phyloP scores from a whole-genome alignment of 2,113 vertebrate genomes.

The Rhodinocichla rosea region DNA sequence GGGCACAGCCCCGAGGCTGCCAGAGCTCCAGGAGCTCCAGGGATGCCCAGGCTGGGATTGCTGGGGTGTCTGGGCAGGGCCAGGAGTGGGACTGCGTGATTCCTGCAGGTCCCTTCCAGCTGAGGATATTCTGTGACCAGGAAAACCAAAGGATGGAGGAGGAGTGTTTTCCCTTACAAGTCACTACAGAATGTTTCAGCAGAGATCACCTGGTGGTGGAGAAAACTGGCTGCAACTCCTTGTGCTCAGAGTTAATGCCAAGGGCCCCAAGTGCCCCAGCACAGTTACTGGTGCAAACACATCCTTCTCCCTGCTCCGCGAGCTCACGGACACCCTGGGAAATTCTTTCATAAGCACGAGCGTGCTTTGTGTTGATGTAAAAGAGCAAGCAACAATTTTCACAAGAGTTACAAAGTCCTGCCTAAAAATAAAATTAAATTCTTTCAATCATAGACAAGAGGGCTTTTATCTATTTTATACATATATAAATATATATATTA shows the following conservation, averaged over 20 bases:
- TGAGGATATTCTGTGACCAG: background rate
- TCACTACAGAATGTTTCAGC: background rate
- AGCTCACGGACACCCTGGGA: background rate
- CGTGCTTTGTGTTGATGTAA: background rate
- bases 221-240: background rate
- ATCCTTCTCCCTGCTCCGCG: background rate
- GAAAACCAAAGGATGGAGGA: fast-evolving
- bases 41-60: background rate
- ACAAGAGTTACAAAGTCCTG: background rate
- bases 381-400: background rate
- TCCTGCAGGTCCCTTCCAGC: background rate
- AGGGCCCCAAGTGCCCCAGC: background rate
- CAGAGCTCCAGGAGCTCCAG: background rate
- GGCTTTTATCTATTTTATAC: background rate
- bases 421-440: background rate
- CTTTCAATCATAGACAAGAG: background rate
- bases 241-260: fast-evolving
- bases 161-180: background rate
- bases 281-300: background rate
- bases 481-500: background rate
- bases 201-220: background rate
- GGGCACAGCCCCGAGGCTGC: background rate
- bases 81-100: fast-evolving
- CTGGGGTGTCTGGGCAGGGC: background rate
- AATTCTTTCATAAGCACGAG: fast-evolving